phyloP scores from a whole-genome alignment of 37 sponge, comb jelly and placozoan species.

The Agelas oroides region DNA sequence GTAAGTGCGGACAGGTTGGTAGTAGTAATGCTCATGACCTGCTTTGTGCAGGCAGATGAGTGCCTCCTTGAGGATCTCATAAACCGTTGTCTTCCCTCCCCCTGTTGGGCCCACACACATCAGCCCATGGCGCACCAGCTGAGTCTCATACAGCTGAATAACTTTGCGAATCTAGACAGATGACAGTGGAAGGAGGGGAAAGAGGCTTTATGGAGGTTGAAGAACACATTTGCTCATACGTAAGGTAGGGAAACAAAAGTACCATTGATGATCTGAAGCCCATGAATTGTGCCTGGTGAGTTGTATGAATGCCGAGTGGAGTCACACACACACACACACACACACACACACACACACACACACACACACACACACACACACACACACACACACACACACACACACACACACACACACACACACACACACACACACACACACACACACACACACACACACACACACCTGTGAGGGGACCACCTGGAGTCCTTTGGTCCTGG shows the following conservation, averaged over 20 bases:
- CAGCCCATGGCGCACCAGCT: slow-evolving; percentile 96
- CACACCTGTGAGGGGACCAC: slow-evolving; percentile 53
- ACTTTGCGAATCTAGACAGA: slow-evolving; percentile 70
- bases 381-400: neutral
- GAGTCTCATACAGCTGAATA: slow-evolving; percentile 97
- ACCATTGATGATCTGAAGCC: too few species aligned
- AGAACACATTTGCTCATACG: too few species aligned
- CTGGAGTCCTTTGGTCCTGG: slow-evolving; percentile 65
- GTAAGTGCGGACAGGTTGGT: slow-evolving; percentile 91
- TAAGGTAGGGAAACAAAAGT: too few species aligned
- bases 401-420: slow-evolving; percentile 9
- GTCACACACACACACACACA: too few species aligned
- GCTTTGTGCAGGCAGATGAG: slow-evolving; percentile 80
- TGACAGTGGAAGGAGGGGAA: neutral
- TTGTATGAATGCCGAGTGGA: too few species aligned
- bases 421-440: slow-evolving; percentile 12
- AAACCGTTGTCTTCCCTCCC: slow-evolving; percentile 96
- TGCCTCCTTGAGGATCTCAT: slow-evolving; percentile 90
- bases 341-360: neutral
- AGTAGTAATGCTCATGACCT: slow-evolving; percentile 73
- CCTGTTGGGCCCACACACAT: slow-evolving; percentile 99
- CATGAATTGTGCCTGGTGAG: too few species aligned
- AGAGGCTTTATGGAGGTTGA: neutral
- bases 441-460: neutral
- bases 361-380: neutral